These are phyloP conservation scores for Malthinus flaveolus DNA, from an alignment of 2,888 invertebrate genomes.

Conservation along the genomic window DNA sequence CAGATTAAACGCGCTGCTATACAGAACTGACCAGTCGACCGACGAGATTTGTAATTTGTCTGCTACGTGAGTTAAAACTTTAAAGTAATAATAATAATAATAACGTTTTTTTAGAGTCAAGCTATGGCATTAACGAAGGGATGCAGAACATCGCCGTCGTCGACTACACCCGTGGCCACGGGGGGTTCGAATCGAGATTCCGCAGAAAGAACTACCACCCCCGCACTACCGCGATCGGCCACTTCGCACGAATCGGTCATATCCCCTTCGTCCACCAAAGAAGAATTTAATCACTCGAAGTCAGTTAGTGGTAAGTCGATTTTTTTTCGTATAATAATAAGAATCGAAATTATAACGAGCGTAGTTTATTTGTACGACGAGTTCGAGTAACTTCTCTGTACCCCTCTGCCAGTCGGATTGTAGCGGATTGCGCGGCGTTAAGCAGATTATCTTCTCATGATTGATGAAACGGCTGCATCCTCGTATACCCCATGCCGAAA, in stretches of 20 bases:
- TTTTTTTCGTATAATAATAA: conserved; percentile 10
- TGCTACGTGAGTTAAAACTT: conserved; percentile 25
- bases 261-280: conserved; percentile 65
- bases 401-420: conserved; percentile 47
- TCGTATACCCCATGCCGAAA: conserved; percentile 50
- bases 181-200: conserved; percentile 56
- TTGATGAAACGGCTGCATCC: conserved; percentile 59
- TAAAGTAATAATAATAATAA: conserved; percentile 9
- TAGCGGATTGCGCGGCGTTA: conserved; percentile 59
- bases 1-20: conserved; percentile 64
- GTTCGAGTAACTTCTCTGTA: conserved; percentile 33
- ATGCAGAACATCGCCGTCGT: conserved; percentile 52
- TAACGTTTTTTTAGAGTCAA: conserved; percentile 61
- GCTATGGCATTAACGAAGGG: conserved; percentile 66
- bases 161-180: conserved; percentile 42
- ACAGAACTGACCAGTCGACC: conserved; percentile 44
- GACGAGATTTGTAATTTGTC: conserved; percentile 44
- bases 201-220: conserved; percentile 57
- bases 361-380: conserved; percentile 36
- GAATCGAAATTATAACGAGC: conserved; percentile 14
- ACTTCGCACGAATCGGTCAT: conserved; percentile 55
- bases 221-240: conserved; percentile 52
- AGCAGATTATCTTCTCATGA: conserved; percentile 68
- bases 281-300: conserved; percentile 67
- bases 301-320: conserved; percentile 62